Evolutionary conservation across 2,888 invertebrate species (phyloP).

Genomic region (Coenonympha arcania): DNA sequence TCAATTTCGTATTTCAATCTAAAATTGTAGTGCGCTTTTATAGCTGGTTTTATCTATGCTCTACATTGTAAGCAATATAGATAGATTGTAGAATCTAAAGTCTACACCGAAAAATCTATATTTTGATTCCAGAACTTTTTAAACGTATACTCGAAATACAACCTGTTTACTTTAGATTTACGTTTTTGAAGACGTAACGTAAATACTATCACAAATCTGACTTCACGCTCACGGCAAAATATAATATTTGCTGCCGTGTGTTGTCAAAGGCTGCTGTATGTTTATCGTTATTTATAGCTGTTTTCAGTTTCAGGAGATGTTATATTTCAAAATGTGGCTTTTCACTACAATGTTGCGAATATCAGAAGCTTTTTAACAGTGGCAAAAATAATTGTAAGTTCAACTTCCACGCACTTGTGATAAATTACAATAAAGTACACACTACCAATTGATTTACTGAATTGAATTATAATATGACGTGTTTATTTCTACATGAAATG

Average conservation of each 20-base stretch:
- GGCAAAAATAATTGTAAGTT: too few species aligned
- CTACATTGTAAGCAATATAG: background rate
- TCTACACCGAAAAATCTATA: background rate
- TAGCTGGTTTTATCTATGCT: too few species aligned
- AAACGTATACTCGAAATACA: background rate
- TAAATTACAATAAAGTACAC: too few species aligned
- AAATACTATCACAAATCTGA: constrained; percentile 20
- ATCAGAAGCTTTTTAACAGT: too few species aligned
- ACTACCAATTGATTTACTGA: too few species aligned
- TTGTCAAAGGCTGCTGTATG: constrained; percentile 18
- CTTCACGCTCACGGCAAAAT: constrained; percentile 17
- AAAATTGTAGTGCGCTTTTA: too few species aligned
- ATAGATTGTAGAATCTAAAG: background rate
- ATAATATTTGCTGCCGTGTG: constrained; percentile 16
- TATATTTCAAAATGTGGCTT: constrained; percentile 7
- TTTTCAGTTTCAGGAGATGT: constrained; percentile 8
- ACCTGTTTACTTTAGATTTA: constrained; percentile 13
- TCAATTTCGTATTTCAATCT: too few species aligned
- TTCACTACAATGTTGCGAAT: background rate
- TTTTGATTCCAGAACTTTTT: background rate
- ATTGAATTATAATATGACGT: too few species aligned
- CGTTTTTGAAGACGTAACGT: constrained; percentile 19
- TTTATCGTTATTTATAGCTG: constrained; percentile 19
- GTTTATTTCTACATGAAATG: too few species aligned
- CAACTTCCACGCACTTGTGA: too few species aligned